Evolutionary conservation across 2,113 vertebrate species (phyloP).

Genomic region (Pica pica): DNA sequence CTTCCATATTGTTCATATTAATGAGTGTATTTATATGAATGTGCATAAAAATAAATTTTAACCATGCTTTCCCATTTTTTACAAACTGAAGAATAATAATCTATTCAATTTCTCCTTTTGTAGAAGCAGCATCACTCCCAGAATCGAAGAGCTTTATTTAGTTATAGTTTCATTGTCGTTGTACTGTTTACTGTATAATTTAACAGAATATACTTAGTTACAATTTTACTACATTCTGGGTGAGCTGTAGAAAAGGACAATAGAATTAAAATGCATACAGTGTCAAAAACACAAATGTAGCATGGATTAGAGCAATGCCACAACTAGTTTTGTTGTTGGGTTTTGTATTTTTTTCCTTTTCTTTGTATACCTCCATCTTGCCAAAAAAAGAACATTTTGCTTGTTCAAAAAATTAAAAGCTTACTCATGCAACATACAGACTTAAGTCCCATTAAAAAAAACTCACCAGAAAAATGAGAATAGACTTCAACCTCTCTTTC

Average conservation of each 20-base stretch:
- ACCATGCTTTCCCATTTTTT: not conserved
- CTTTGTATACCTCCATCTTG: not conserved
- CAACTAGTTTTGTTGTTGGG: not conserved
- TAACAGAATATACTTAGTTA: not conserved
- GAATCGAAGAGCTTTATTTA: not conserved
- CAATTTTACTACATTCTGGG: not conserved
- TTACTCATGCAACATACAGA: not conserved
- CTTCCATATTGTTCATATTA: not conserved
- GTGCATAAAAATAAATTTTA: not conserved
- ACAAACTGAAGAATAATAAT: not conserved
- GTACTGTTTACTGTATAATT: not conserved
- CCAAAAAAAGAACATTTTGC: not conserved
- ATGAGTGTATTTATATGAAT: not conserved
- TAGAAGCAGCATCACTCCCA: not conserved
- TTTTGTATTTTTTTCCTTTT: not conserved
- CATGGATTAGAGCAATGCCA: not conserved
- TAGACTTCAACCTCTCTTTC: not conserved
- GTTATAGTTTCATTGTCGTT: not conserved
- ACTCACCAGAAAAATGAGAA: not conserved
- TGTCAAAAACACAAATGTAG: not conserved
- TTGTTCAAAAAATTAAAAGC: not conserved
- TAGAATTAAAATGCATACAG: not conserved
- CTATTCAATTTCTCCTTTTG: not conserved
- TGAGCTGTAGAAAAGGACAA: not conserved
- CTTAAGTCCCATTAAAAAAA: not conserved